Conservation (phyloP, 2,113 vertebrate genomes). For the Corythaeola cristata region DNA sequence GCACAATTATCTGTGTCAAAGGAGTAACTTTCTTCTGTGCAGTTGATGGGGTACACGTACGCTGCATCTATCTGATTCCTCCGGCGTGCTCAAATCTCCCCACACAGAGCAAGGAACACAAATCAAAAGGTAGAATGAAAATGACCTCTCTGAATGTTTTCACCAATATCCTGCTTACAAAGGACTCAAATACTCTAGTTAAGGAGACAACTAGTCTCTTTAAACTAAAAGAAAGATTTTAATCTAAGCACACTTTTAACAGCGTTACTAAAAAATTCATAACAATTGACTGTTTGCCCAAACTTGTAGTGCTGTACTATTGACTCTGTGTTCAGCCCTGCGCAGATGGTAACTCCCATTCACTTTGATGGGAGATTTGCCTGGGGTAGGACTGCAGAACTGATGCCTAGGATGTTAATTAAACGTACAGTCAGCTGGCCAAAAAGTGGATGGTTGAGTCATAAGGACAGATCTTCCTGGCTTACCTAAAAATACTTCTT, state of each 20-base stretch:
- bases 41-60: not conserved
- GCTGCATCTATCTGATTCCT: not conserved
- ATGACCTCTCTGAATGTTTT: not conserved
- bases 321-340: conserved; percentile 24
- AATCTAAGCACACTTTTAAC: not conserved
- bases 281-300: conserved; percentile 34
- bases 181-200: not conserved
- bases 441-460: conserved; percentile 49
- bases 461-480: conserved; percentile 35
- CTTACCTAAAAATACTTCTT: conserved; percentile 38
- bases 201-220: not conserved
- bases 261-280: conserved; percentile 39
- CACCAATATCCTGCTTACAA: not conserved
- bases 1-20: not conserved
- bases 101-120: not conserved
- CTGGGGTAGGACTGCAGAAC: conserved; percentile 42
- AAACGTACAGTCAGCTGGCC: conserved; percentile 47
- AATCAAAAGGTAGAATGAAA: not conserved
- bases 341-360: conserved; percentile 10
- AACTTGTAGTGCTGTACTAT: conserved; percentile 1
- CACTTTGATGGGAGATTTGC: conserved; percentile 59
- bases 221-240: not conserved
- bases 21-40: not conserved
- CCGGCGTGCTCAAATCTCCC: not conserved
- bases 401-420: conserved; percentile 38